These are phyloP conservation scores for Boleophthalmus pectinirostris DNA, from an alignment of 2,113 vertebrate genomes.

Conservation along the genomic window DNA sequence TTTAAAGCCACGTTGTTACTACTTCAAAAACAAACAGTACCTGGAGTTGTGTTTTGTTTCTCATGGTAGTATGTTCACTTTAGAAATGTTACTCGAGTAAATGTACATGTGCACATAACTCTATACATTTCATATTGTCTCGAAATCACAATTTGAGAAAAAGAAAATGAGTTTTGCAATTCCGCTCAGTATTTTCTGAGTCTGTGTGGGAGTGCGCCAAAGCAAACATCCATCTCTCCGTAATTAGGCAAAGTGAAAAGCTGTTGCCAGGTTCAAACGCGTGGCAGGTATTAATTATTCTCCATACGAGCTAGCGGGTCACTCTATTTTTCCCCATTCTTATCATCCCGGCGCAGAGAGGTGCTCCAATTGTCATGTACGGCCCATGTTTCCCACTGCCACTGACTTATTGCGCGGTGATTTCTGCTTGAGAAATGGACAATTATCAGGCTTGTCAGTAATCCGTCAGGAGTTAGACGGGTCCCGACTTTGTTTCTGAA, in stretches of 20 bases:
- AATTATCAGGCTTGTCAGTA: slow-evolving; percentile 33
- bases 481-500: slow-evolving; percentile 5
- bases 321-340: slow-evolving; percentile 29
- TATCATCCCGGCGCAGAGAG: slow-evolving; percentile 38
- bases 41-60: no score
- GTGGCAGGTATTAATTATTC: slow-evolving; percentile 61
- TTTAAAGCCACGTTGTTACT: no score
- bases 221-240: slow-evolving; percentile 24
- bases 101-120: no score
- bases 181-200: neutral
- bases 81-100: no score
- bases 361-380: slow-evolving; percentile 41
- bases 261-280: slow-evolving; percentile 43
- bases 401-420: neutral
- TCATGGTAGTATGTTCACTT: no score
- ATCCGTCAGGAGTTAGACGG: slow-evolving; percentile 37
- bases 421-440: slow-evolving; percentile 23
- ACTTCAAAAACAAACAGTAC: no score
- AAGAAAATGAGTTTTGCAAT: no score
- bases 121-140: no score
- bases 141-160: no score
- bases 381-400: slow-evolving; percentile 29
- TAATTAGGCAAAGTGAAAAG: slow-evolving; percentile 56
- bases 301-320: slow-evolving; percentile 46
- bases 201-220: slow-evolving; percentile 8